Evolutionary conservation across 2,888 invertebrate genomes (phyloP), one percentile per base, ranked within the genome.

Genomic region (Cacoxenus indagator): DNA sequence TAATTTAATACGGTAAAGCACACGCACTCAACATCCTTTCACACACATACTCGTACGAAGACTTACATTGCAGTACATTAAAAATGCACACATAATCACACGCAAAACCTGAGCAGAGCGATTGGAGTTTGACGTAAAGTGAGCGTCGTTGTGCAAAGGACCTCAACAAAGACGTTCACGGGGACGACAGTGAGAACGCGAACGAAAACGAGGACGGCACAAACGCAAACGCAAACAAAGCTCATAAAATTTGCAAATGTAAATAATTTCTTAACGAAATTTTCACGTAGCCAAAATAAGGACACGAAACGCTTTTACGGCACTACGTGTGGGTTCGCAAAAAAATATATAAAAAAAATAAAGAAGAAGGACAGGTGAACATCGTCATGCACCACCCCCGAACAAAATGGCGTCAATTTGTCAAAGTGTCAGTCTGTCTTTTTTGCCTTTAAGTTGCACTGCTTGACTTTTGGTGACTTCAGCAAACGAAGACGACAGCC

Each of bases 241-340:
- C 80, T 78, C 76, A 81, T 83, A 75, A 79, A 83, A 83, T 78
- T 81, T 76, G 78, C 80, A 79, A 81, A 79, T 77, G 82, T 80
- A 81, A 81, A 80, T 82, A 81, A 81, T 80, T 80, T 80, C 79
- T 81, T 80, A 80, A 79, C 79, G 78, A 76, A 79, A 79, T 79
- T 80, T 80, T 70, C 78, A 78, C 81, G 75, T 75, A 68, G 57
- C 27, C 29, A 17, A 57, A 57, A 57, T 57, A 57, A 57, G 57
- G 27, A 57, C 57, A 57, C 57, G 57, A 27, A 57, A 57, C 14
- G 57, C 4, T 57, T 57, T 57, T 6, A 26, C 29, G 27, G 8
- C 4, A 22, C 57, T 22, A 31, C 11, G 51, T 31, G 19, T 61
- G 11, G 6, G 61, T 31, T 1, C 31, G 19, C 9, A 9, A 61